These are phyloP conservation scores for Gerris lacustris DNA, from an alignment of 2,888 invertebrate genomes.

Conservation along the genomic window DNA sequence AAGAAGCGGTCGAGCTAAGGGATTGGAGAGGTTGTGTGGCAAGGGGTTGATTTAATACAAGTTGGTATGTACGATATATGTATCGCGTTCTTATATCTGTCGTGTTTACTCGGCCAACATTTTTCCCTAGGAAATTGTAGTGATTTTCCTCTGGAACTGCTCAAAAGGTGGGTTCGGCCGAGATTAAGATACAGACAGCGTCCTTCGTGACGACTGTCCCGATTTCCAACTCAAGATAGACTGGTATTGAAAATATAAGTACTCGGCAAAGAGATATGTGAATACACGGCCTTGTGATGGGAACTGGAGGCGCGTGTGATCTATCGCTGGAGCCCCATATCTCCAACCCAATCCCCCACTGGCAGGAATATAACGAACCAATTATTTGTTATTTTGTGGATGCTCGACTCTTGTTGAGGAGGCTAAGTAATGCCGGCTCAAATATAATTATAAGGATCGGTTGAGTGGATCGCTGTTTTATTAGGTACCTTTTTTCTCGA, in stretches of 20 bases:
- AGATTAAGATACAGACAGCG: not conserved
- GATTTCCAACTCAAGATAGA: not conserved
- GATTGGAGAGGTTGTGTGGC: no score
- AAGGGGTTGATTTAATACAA: no score
- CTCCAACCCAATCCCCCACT: not conserved
- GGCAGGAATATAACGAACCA: not conserved
- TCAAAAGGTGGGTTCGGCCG: not conserved
- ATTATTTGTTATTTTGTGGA: conserved; percentile 3
- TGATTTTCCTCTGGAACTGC: not conserved
- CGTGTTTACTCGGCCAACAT: not conserved
- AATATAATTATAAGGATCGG: conserved; percentile 2
- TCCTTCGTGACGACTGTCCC: conserved; percentile 1
- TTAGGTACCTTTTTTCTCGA: not conserved
- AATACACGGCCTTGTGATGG: not conserved
- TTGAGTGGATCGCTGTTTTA: conserved; percentile 1
- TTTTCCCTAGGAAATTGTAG: not conserved
- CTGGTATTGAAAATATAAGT: not conserved
- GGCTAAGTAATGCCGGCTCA: not conserved
- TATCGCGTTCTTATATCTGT: not conserved
- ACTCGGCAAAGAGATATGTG: not conserved
- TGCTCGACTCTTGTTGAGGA: not conserved
- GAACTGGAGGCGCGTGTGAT: not conserved
- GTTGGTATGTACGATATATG: not conserved
- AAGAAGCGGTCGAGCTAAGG: no score
- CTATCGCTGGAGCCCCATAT: not conserved